Evolutionary conservation across 2,113 vertebrate genomes (phyloP).

Genomic region (Zosterops pallidus): DNA sequence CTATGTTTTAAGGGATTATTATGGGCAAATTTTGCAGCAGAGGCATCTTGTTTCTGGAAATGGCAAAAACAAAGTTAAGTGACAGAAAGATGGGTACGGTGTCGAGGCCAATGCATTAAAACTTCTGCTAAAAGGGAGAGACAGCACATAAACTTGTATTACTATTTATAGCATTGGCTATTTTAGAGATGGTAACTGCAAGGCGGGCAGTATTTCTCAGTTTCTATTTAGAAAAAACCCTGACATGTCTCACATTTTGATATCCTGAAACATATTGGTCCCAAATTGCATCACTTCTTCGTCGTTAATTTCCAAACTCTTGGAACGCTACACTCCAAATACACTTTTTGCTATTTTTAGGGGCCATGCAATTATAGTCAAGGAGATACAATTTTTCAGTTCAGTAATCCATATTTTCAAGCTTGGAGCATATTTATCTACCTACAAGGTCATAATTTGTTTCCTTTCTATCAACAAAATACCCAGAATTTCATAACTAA

Average conservation of each 20-base stretch:
- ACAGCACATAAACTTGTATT: neutral
- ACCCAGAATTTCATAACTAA: neutral
- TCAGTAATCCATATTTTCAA: slow-evolving; percentile 38
- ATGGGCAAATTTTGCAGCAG: neutral
- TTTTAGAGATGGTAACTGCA: neutral
- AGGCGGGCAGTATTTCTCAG: neutral
- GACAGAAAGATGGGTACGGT: neutral
- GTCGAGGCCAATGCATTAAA: neutral
- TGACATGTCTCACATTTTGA: neutral
- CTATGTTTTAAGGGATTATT: neutral
- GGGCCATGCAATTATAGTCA: slow-evolving; percentile 9
- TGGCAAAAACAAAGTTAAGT: neutral
- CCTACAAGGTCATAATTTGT: neutral
- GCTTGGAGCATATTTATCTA: neutral
- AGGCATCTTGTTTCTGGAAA: neutral
- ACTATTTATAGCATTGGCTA: neutral
- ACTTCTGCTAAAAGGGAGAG: neutral
- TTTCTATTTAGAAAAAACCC: slow-evolving; percentile 10
- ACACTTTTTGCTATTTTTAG: slow-evolving; percentile 31
- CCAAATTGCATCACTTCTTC: neutral
- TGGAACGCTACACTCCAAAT: neutral
- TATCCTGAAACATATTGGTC: neutral
- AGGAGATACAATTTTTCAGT: slow-evolving; percentile 53
- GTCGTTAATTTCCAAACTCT: slow-evolving; percentile 5
- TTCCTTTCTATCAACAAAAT: neutral